Percentiles rank a stretch among this genome's conserved stretches.
Conservation (phyloP, 2,797 vertebrate species). For the Chrysocyon brachyurus region DNA sequence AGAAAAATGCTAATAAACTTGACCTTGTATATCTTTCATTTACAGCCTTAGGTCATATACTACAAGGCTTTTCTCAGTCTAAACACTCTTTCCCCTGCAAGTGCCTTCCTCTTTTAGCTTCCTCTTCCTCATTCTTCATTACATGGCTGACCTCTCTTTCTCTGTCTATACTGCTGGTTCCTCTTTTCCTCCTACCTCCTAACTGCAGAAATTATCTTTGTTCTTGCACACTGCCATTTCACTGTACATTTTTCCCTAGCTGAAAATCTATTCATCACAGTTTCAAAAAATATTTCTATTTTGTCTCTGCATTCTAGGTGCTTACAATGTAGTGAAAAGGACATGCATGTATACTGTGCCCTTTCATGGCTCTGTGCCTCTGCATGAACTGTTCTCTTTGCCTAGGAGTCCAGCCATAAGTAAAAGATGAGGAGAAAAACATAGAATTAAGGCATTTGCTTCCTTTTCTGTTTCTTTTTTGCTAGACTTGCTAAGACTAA, state of each 20-base stretch:
- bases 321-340: background rate
- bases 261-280: constrained; percentile 39
- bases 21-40: constrained; percentile 27
- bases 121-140: background rate
- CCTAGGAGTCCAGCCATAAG: background rate
- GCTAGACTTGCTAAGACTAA: constrained; percentile 31
- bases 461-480: background rate
- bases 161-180: background rate
- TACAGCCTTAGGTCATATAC: background rate
- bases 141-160: background rate
- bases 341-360: background rate
- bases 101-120: background rate
- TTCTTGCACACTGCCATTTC: background rate
- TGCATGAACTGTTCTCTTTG: constrained; percentile 9
- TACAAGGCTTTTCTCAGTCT: background rate
- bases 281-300: constrained; percentile 58
- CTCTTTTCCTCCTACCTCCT: background rate
- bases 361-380: background rate
- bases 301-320: background rate
- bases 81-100: background rate
- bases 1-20: constrained; percentile 34
- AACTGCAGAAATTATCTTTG: constrained; percentile 36
- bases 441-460: background rate
- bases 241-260: background rate
- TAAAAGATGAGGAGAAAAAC: background rate